Percentiles rank a stretch among this genome's conserved stretches.
Conservation (phyloP, 2,113 vertebrate species). For the Gavialis gangeticus region DNA sequence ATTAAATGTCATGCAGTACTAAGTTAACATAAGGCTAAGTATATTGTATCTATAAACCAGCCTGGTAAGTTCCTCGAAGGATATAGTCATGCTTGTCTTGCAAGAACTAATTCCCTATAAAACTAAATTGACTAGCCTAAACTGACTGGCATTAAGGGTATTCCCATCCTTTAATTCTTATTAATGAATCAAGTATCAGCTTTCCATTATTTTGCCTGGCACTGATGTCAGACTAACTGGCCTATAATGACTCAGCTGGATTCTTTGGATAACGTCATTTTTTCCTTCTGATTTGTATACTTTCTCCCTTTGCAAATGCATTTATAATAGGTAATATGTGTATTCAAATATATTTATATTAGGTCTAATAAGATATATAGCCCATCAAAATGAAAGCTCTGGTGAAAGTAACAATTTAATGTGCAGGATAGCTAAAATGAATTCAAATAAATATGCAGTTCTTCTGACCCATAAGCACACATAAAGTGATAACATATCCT, state of each 20-base stretch:
- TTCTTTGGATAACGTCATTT: slow-evolving; percentile 1
- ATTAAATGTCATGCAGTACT: not conserved
- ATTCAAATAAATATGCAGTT: not conserved
- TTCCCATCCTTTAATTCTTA: not conserved
- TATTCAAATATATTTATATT: slow-evolving; percentile 39
- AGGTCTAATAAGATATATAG: not conserved
- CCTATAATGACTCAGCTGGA: not conserved
- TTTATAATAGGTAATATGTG: not conserved
- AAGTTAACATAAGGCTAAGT: not conserved
- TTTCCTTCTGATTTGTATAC: slow-evolving; percentile 5
- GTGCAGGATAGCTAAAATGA: not conserved
- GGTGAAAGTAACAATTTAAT: not conserved
- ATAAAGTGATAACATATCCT: not conserved
- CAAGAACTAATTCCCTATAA: not conserved
- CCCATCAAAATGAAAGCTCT: slow-evolving; percentile 1
- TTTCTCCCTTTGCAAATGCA: not conserved
- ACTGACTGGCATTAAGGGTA: not conserved
- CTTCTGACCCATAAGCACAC: not conserved
- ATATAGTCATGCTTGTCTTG: not conserved
- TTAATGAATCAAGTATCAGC: not conserved
- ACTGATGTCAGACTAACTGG: not conserved
- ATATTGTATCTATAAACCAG: not conserved
- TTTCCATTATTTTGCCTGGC: not conserved
- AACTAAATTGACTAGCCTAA: not conserved
- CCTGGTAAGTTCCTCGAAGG: not conserved